These are phyloP conservation scores for Phylloscopus collybita DNA, from an alignment of 2,797 vertebrate genomes.

Conservation along the genomic window DNA sequence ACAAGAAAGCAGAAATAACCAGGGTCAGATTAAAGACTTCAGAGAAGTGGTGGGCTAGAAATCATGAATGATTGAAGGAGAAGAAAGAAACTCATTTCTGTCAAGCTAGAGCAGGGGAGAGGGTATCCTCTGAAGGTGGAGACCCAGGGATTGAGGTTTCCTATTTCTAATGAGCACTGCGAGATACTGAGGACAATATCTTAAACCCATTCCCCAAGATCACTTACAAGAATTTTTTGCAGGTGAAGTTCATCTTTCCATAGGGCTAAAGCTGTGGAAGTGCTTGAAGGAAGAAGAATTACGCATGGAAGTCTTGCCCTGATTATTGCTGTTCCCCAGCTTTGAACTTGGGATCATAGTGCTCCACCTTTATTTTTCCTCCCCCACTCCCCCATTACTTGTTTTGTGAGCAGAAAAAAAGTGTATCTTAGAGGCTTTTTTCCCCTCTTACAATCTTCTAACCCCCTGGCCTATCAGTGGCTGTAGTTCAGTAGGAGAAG, in stretches of 20 bases:
- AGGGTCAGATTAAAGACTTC: background rate
- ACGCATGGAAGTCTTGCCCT: background rate
- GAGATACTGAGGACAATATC: background rate
- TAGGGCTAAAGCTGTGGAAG: background rate
- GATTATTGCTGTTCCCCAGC: background rate
- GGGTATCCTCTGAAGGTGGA: background rate
- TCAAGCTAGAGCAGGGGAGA: background rate
- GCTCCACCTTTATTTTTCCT: background rate
- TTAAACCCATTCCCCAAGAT: background rate
- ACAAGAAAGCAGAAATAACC: background rate
- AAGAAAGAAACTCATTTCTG: background rate
- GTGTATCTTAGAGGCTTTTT: fast-evolving
- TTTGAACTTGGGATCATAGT: background rate
- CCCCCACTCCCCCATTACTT: fast-evolving
- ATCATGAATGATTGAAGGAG: background rate
- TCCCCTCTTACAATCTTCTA: background rate
- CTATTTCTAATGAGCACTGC: fast-evolving
- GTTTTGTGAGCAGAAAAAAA: background rate
- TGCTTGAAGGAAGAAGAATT: background rate
- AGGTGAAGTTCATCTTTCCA: background rate
- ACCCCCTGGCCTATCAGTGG: background rate
- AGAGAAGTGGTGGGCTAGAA: background rate
- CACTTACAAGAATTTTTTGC: background rate
- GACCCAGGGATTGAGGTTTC: background rate
- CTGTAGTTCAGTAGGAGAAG: background rate